Conservation (phyloP, 2,113 vertebrate genomes). For the Formicarius rufipectus region DNA sequence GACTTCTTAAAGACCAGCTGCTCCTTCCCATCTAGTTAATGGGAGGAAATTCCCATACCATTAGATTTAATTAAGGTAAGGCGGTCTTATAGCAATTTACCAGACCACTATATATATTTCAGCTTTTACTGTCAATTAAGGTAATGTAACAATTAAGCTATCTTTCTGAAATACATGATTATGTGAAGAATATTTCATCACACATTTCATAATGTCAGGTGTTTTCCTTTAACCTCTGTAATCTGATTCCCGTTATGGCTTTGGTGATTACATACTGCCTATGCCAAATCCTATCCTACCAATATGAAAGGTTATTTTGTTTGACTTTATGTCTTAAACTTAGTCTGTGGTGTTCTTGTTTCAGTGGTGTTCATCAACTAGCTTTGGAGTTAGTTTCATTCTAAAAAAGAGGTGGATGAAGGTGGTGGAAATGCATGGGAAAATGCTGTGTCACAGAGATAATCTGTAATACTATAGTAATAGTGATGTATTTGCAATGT, state of each 20-base stretch:
- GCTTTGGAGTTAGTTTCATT: neutral
- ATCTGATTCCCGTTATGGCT: neutral
- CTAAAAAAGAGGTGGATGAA: neutral
- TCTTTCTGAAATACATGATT: neutral
- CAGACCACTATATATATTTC: neutral
- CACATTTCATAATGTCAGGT: neutral
- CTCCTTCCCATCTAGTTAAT: neutral
- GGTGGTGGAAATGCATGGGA: neutral
- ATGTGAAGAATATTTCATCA: neutral
- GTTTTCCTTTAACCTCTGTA: conserved; percentile 21
- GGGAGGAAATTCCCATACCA: neutral
- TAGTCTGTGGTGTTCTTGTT: neutral
- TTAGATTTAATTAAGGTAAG: neutral
- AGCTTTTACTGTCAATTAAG: conserved; percentile 36
- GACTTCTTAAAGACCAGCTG: neutral
- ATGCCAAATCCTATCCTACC: conserved; percentile 31
- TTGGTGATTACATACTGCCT: conserved; percentile 26
- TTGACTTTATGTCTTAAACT: conserved; percentile 17
- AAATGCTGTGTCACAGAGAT: neutral
- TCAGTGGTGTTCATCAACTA: neutral
- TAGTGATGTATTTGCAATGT: neutral
- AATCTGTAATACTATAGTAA: neutral
- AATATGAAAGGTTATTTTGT: neutral
- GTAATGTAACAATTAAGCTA: conserved; percentile 4
- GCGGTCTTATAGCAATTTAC: neutral